Percentiles rank a stretch among this genome's conserved stretches.
phyloP scores from a whole-genome alignment of 30 jellyfish, hydroid and myxozoan genomes.

The Pelagia noctiluca region DNA sequence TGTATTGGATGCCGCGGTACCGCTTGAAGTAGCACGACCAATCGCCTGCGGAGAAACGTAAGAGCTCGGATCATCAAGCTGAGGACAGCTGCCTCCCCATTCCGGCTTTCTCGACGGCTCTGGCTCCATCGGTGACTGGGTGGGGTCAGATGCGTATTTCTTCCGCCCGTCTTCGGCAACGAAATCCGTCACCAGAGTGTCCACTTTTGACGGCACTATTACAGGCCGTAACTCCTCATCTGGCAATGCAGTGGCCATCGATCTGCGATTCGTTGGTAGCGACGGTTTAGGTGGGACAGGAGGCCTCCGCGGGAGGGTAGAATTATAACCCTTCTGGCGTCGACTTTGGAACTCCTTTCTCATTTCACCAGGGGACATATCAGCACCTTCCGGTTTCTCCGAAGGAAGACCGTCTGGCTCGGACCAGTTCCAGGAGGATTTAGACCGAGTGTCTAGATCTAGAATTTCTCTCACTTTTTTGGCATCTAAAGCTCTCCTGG shows the following conservation, averaged over 20 bases:
- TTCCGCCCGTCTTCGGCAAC: constrained; percentile 83
- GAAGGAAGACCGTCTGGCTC: constrained; percentile 29
- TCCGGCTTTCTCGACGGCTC: constrained; percentile 81
- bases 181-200: constrained; percentile 92
- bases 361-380: constrained; percentile 71
- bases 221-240: constrained; percentile 29
- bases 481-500: constrained; percentile 54
- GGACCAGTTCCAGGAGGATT: constrained; percentile 32
- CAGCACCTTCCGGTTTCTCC: constrained; percentile 68
- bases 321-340: constrained; percentile 86
- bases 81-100: constrained; percentile 99
- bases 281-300: constrained; percentile 98
- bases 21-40: constrained; percentile 67
- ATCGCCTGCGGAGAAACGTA: constrained; percentile 66
- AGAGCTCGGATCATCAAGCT: constrained; percentile 75
- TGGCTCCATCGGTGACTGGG: constrained; percentile 86
- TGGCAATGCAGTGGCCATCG: constrained; percentile 83
- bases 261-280: constrained; percentile 90
- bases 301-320: constrained; percentile 79
- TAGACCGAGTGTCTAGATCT: constrained; percentile 69
- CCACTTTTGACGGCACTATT: constrained; percentile 60
- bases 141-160: constrained; percentile 94
- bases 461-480: constrained; percentile 75
- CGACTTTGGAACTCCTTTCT: constrained; percentile 81
- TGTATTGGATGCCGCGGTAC: constrained; percentile 65